These are phyloP conservation scores for Philantomba maxwellii DNA, from an alignment of 2,113 vertebrate species.

Conservation along the genomic window DNA sequence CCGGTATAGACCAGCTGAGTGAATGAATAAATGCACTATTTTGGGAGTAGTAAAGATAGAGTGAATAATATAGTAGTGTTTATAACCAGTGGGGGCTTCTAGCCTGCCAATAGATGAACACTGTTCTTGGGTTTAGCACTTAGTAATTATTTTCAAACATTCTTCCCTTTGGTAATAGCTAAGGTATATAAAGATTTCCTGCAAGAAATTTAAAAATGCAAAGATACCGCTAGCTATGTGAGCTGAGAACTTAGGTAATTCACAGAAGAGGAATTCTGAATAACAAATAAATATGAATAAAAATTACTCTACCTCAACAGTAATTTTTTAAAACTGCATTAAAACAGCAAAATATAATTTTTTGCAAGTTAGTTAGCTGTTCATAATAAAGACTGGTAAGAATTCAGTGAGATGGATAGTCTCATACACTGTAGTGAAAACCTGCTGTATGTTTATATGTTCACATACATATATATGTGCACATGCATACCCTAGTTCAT, in stretches of 20 bases:
- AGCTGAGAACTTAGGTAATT: neutral
- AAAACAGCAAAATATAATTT: neutral
- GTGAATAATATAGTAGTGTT: neutral
- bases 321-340: neutral
- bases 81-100: neutral
- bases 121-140: neutral
- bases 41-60: neutral
- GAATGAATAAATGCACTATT: neutral
- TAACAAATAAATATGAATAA: conserved; percentile 11
- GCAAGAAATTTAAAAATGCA: neutral
- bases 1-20: neutral
- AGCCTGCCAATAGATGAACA: neutral
- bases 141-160: neutral
- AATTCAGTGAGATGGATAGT: neutral
- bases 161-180: neutral
- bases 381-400: neutral
- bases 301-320: neutral
- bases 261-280: neutral
- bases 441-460: neutral
- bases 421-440: neutral
- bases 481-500: neutral
- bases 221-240: neutral
- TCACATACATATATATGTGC: neutral
- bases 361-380: neutral
- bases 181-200: neutral